These are phyloP conservation scores for Amblyjoppa fuscipennis DNA, from an alignment of 2,888 invertebrate species.

Conservation along the genomic window DNA sequence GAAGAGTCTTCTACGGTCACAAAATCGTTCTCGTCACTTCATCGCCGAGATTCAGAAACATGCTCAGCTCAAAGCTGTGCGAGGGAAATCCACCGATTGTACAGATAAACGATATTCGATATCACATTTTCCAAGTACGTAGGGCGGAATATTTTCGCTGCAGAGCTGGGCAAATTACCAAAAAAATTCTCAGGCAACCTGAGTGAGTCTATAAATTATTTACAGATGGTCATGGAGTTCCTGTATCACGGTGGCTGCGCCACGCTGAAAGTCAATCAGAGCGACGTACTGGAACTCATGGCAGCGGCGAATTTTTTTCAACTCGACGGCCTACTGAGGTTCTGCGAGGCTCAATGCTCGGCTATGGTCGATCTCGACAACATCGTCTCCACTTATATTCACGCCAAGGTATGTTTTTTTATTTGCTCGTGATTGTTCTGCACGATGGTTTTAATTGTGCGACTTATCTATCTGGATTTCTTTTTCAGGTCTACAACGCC, in stretches of 20 bases:
- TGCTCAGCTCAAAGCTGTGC: constrained; percentile 92
- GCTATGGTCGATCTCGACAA: constrained; percentile 94
- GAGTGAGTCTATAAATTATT: constrained; percentile 68
- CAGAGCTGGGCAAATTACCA: too few species aligned
- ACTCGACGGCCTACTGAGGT: constrained; percentile 92
- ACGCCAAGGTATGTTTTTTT: constrained; percentile 90
- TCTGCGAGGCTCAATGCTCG: constrained; percentile 95
- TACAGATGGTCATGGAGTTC: constrained; percentile 96
- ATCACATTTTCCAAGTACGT: constrained; percentile 95
- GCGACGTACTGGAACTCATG: constrained; percentile 94
- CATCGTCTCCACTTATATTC: constrained; percentile 96
- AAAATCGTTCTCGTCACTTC: constrained; percentile 97
- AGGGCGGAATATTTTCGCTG: not conserved
- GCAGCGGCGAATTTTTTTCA: constrained; percentile 97
- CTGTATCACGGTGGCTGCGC: constrained; percentile 95
- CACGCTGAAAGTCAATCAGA: constrained; percentile 91
- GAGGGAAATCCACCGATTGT: constrained; percentile 93
- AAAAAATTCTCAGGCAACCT: too few species aligned
- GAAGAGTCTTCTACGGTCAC: constrained; percentile 96
- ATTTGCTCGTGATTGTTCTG: not conserved
- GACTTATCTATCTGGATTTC: constrained; percentile 1
- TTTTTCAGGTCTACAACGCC: constrained; percentile 92
- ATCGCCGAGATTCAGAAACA: constrained; percentile 93
- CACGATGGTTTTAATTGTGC: not conserved
- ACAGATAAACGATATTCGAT: constrained; percentile 96